Base-by-base conservation (phyloP, 1,140 invertebrate species). In the Scaptomyza graminum region DNA sequence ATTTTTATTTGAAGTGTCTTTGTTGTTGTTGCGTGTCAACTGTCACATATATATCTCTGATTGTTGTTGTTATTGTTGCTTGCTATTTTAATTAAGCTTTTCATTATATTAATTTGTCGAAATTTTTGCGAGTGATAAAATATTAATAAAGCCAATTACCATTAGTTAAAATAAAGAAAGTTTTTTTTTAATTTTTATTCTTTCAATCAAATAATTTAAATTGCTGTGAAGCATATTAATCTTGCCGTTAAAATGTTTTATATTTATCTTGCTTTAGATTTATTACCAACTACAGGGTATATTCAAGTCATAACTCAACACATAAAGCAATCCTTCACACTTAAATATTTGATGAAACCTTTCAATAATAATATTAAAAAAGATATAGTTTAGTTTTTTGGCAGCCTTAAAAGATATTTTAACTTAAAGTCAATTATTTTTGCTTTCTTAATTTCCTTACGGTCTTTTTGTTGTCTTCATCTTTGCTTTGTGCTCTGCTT, bases 81-180 rank as follows among this genome's bases (percentile, higher is more conserved):
- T 82, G 82, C 82, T 85, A 82, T 87, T 81, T 82, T 88, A 87
- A 87, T 87, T 88, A 87, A 79, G 75, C 75, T 75, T 87, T 87
- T 88, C 62, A 87, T 87, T 82, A 88, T 63, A 71, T 79, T 82
- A 87, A 87, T 87, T 87, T 82, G 82, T 87, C 65, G 75, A 54
- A 79, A 79, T 88, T 71, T 28, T 8, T 18, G 15, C 7, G 12
- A 39, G 52, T 52, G 47, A 69, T 68, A 49, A 15, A 25, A 62
- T 46, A 51, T 51, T 39, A 51, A 50, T 62, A 31, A 60, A 49
- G 57, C 34, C 57, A 73, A 73, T 73, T 73, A 68, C 16, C 44
- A 41, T n/a, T 39, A 8, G n/a, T 43, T 31, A 12, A 15, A 16
- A 46, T 34, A 2, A 34, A 8, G 16, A 59, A 51, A 41, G 5